Conservation (phyloP, 2,888 invertebrate genomes). For the Bellardia bayeri region DNA sequence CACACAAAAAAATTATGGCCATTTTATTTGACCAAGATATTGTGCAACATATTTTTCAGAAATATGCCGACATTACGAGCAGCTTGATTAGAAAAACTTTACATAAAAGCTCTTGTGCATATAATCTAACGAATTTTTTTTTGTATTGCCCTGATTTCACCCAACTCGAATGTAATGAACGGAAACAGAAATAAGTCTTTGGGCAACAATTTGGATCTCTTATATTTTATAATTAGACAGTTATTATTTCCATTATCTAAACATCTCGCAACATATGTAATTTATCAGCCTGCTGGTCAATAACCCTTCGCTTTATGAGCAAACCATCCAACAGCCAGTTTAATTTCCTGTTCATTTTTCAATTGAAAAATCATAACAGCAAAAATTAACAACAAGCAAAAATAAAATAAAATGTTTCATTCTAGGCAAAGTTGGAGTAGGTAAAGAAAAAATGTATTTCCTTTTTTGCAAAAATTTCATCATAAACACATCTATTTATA, state of each 20-base stretch:
- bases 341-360: conserved; percentile 82
- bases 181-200: no score
- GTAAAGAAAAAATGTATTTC: not conserved
- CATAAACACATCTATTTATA: conserved; percentile 19
- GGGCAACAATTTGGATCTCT: no score
- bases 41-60: conserved; percentile 17
- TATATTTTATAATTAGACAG: not conserved
- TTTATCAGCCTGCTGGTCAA: conserved; percentile 44
- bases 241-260: not conserved
- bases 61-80: not conserved
- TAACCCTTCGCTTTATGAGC: conserved; percentile 73
- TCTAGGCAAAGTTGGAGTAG: not conserved
- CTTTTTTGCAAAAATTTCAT: not conserved
- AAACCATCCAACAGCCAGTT: conserved; percentile 76
- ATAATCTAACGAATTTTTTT: no score
- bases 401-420: conserved; percentile 8
- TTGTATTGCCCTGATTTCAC: no score
- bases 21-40: conserved; percentile 27
- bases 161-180: no score
- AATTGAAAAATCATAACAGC: conserved; percentile 75
- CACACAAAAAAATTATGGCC: conserved; percentile 11
- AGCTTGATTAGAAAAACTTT: not conserved
- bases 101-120: not conserved
- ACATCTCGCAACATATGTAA: not conserved
- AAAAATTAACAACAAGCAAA: conserved; percentile 23